Conservation (phyloP, 2,797 vertebrate genomes). For the Lacerta bilineata region DNA sequence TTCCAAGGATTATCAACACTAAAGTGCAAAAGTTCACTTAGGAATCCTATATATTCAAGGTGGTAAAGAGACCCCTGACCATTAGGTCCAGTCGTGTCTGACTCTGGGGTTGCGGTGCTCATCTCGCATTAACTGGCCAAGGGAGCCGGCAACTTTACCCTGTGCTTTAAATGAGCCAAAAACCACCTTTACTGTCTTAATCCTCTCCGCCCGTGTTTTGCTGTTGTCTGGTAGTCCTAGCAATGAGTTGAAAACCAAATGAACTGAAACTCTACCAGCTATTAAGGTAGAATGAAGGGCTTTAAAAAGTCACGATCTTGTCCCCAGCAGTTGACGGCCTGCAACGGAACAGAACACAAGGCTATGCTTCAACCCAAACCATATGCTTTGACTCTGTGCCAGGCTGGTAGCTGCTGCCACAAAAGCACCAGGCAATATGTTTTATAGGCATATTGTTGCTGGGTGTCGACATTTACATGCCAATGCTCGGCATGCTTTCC, state of each 20-base stretch:
- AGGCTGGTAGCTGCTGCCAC: conserved; percentile 1
- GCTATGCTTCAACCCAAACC: neutral
- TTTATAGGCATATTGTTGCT: neutral
- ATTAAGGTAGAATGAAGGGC: neutral
- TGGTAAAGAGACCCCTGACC: too few species aligned
- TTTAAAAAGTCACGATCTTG: neutral
- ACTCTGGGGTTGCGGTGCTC: too few species aligned
- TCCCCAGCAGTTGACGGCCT: neutral
- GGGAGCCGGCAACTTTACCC: neutral
- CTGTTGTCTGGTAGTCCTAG: neutral
- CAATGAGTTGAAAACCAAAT: neutral
- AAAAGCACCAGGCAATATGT: conserved; percentile 18
- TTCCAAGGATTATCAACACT: too few species aligned
- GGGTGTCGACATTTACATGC: conserved; percentile 9
- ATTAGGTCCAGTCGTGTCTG: too few species aligned
- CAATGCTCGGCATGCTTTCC: neutral
- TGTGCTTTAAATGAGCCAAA: neutral
- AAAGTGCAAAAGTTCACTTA: too few species aligned
- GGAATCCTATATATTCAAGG: too few species aligned
- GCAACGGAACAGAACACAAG: neutral
- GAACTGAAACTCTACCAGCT: neutral
- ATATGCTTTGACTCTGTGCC: conserved; percentile 10
- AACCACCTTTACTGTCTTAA: neutral
- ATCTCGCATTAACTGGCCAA: too few species aligned
- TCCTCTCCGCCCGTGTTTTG: too few species aligned